Conservation (phyloP, 2,797 vertebrate species). For the Danio tinwini region DNA sequence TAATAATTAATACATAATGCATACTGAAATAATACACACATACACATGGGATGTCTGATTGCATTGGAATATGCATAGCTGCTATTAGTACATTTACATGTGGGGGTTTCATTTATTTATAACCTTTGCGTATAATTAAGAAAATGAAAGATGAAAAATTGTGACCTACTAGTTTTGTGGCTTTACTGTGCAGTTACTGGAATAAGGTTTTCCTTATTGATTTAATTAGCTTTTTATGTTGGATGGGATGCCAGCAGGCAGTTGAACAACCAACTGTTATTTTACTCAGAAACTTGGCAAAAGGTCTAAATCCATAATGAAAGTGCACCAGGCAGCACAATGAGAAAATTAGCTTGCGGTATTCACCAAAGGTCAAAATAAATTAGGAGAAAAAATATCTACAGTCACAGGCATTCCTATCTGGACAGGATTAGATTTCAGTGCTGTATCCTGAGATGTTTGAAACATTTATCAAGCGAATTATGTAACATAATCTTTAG, state of each 20-base stretch:
- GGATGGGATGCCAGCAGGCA: conserved; percentile 33
- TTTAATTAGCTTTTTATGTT: conserved; percentile 34
- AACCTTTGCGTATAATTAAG: not conserved
- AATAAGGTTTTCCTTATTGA: conserved; percentile 5
- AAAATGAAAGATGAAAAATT: not conserved
- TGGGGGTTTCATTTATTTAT: not conserved
- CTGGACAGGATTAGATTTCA: not conserved
- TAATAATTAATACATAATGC: no score
- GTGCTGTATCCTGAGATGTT: not conserved
- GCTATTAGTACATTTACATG: not conserved
- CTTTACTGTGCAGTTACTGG: not conserved
- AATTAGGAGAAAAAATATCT: not conserved
- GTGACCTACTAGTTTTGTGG: conserved; percentile 4
- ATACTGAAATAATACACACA: no score
- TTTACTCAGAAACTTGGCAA: conserved; percentile 40
- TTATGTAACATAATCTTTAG: not conserved
- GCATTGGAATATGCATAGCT: not conserved
- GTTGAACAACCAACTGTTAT: conserved; percentile 14
- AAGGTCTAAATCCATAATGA: conserved; percentile 40
- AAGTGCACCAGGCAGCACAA: conserved; percentile 14
- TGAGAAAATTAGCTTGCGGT: not conserved
- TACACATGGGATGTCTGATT: not conserved
- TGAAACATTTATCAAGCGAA: not conserved
- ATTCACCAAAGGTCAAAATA: conserved; percentile 34
- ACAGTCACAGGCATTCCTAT: not conserved